These are phyloP conservation scores for Bathynomus jamesi DNA, from an alignment of 1,140 invertebrate species.

Conservation along the genomic window DNA sequence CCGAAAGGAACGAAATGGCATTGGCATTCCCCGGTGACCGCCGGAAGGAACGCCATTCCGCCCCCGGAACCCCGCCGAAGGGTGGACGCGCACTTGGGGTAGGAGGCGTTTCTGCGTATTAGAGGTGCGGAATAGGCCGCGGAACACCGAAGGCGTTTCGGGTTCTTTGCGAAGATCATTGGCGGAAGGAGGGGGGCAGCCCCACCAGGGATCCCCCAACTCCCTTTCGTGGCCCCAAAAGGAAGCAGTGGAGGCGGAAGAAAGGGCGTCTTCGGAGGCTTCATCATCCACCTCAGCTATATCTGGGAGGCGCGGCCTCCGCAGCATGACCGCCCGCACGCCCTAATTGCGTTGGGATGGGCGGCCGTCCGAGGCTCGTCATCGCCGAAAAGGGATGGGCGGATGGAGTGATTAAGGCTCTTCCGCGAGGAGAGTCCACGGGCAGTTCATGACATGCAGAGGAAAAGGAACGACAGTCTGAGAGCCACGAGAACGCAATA, in stretches of 20 bases:
- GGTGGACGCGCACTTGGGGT: neutral
- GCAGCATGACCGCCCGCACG: slow-evolving; percentile 17
- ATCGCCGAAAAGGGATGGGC: neutral
- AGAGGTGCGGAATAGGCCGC: slow-evolving; percentile 22
- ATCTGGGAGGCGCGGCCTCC: slow-evolving; percentile 23
- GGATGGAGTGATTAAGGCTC: too few relatives aligned
- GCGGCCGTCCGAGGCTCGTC: neutral
- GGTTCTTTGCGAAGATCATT: slow-evolving; percentile 18
- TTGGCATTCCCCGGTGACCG: too few relatives aligned
- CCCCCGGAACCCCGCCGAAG: neutral
- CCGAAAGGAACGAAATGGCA: too few relatives aligned
- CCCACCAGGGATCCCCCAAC: slow-evolving; percentile 29
- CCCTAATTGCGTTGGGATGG: neutral
- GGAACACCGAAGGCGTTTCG: slow-evolving; percentile 22
- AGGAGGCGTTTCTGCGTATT: too few relatives aligned
- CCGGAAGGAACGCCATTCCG: neutral
- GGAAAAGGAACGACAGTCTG: too few relatives aligned
- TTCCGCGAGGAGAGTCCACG: too few relatives aligned
- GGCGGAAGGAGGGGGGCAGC: slow-evolving; percentile 21
- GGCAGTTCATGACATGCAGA: too few relatives aligned
- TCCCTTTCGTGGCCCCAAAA: slow-evolving; percentile 32
- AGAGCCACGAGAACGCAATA: too few relatives aligned
- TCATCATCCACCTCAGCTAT: slow-evolving; percentile 29
- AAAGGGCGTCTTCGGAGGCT: slow-evolving; percentile 21
- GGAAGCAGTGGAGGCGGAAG: slow-evolving; percentile 27